A percentile compares a stretch with the other conserved stretches of the same genome.
Conservation (phyloP, 2,797 vertebrate genomes). For the Loris lydekkerianus region DNA sequence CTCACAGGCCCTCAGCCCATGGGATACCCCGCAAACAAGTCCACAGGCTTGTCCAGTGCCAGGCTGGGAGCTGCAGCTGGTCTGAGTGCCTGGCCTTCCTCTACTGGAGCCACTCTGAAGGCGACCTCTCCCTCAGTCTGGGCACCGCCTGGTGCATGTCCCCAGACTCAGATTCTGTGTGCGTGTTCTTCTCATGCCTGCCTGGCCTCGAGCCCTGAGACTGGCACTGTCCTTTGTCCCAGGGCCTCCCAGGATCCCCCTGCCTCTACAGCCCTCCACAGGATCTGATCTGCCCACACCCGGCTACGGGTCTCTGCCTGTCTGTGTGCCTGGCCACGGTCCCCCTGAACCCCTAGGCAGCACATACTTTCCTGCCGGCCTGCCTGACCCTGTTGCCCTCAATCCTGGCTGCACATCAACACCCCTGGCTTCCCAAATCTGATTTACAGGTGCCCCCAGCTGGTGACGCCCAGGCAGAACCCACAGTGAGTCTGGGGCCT, state of each 20-base stretch:
- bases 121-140: too few species aligned
- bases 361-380: not conserved
- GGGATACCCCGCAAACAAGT: rapidly evolving
- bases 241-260: not conserved
- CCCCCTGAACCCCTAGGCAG: rapidly evolving
- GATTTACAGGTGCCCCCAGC: too few species aligned
- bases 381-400: rapidly evolving
- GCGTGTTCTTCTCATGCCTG: rapidly evolving
- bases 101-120: not conserved
- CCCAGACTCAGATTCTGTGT: rapidly evolving
- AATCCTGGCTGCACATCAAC: rapidly evolving
- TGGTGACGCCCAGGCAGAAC: not conserved
- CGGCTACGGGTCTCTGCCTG: rapidly evolving
- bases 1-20: rapidly evolving
- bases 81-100: not conserved
- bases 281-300: not conserved
- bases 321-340: not conserved
- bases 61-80: too few species aligned
- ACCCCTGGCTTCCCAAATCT: not conserved
- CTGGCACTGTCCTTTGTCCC: rapidly evolving
- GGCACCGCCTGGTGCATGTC: rapidly evolving
- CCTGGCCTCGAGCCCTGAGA: not conserved
- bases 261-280: rapidly evolving
- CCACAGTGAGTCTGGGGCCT: not conserved
- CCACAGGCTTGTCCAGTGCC: not conserved